Base-by-base conservation (phyloP, 2,113 vertebrate species). In the Rhabdomys dilectus region DNA sequence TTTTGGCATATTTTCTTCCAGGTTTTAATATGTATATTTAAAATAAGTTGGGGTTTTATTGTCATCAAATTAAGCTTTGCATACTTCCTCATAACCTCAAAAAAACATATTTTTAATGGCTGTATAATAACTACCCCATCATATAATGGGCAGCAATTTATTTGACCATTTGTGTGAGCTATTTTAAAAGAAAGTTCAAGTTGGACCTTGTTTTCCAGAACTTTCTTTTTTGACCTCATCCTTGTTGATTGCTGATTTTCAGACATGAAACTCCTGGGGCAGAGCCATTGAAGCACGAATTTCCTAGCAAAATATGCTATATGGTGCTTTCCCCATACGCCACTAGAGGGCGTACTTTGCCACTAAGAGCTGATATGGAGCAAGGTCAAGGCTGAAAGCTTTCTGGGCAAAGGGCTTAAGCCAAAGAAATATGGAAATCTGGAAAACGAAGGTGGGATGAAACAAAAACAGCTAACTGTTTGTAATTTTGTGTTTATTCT, bases 341-440 rank as follows among this genome's bases (percentile, higher is more conserved):
- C 93, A 72, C 96, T 42, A 95, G 97, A 64, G 96, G 93, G 94
- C 29, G 24, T 0, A 4, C 53, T 91, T 19, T 66, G 89, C 78
- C 82, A 42, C 82, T 31, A 8, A 80, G 19, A 60, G 22, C 64
- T 68, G 58, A 22, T 81, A 31, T 7, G 36, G 7, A 64, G 45
- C 84, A 15, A n/a, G 12, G 36, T 51, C 24, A 56, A n/a, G 64
- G 22, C 72, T 68, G 45, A n/a, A 9, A 53, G 6, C 56, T 72
- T 88, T 91, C 31, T 16, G 64, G 19, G 64, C 10, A n/a, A 42
- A 39, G 51, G 56, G 34, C 22, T 62, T 66, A 22, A 68, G 64
- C 31, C 64, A 77, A 19, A 53, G 80, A 87, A 78, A 91, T 45
- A 68, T 11, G 31, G 56, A 76, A 93, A 81, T 36, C 12, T 42